Base-by-base conservation (phyloP, 2,113 vertebrate species). In the Hippocampus barbouri region DNA sequence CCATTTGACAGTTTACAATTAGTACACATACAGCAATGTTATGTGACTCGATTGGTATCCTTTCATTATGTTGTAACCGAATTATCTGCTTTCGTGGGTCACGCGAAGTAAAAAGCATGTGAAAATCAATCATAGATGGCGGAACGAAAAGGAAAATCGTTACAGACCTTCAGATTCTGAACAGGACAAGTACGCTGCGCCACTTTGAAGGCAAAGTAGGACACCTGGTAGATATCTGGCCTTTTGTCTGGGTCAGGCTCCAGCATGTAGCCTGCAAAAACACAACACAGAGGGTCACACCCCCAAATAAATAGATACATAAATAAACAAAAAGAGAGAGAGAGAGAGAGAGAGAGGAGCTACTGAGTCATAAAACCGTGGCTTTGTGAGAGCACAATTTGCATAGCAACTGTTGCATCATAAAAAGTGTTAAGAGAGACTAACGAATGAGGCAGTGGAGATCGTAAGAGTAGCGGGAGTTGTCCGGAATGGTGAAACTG, bases 401-500 rank as follows among this genome's bases (percentile, higher is more conserved):
- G 68, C 20, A 51, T 21, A 66, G 45, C 20, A 65, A 47, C 14
- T 8, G 64, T 47, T 47, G 27, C n/a, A 41, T 20, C 14, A 47
- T 20, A 18, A 20, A 38, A 23, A 30, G 2, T 67, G 47, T 38
- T 69, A 69, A 61, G 64, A 34, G 65, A 60, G 49, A 90, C 89
- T 90, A 88, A 99, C 97, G 93, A 89, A 99, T 98, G 84, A 99
- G 96, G 93, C 97, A 98, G 93, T 98, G 97, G 91, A 98, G 97
- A 80, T 98, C 96, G 66, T 95, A 95, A 38, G 97, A 97, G 89
- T 99, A 97, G 71, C 97, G 93, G 0, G 97, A 98, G 71, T 96
- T 98, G 87, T 99, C 97, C 1, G 97, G 97, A 86, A 99, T 98
- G 88, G 97, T 99, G 93, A 99, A 99, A 87, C 88, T 98, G 84